Base-by-base conservation (phyloP, 2,888 invertebrate genomes). In the Crematogaster levior region DNA sequence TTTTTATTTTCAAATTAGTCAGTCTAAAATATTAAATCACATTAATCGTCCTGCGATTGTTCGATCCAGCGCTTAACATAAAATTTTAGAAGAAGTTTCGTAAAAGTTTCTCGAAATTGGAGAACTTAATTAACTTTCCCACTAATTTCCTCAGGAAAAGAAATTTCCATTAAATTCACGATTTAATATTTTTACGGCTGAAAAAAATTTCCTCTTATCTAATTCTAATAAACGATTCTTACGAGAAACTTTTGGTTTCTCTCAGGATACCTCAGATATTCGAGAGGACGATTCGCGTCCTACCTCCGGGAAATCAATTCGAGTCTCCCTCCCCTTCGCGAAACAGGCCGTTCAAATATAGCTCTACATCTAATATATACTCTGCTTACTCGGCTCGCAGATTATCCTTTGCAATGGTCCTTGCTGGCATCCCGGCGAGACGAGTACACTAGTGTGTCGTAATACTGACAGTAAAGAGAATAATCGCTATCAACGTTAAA, bases 391-490 rank as follows among this genome's bases (percentile, higher is more conserved):
- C 85, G 90, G 80, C 92, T 90, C 91, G 90, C 91, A 89, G 65
- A 91, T 81, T 85, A 90, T 88, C 83, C 88, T 83, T 82, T 74
- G 75, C 80, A 82, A 70, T 73, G 74, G 74, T 74, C 60, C 75
- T 83, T 85, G 84, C 91, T 46, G 77, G 82, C 21, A 87, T 90
- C 80, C 85, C 88, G 89, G 86, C 90, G 91, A 92, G 91, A 91
- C 92, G 89, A 92, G 91, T 92, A 91, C 89, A 91, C 93, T 93
- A 93, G 91, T 91, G 91, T 92, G 92, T 92, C 88, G 91, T 94
- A 94, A 94, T 94, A 94, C 94, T 94, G 94, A 93, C 93, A 93
- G 93, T 94, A 94, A 94, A 94, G 93, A 94, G 93, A 93, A 93
- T 93, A 93, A 70, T 68, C 46, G 77, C 91, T 89, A 91, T 91